A percentile compares a stretch with the other conserved stretches of the same genome.
Evolutionary conservation across 2,113 vertebrate genomes (phyloP).

Genomic region (Oncorhynchus kisutch): DNA sequence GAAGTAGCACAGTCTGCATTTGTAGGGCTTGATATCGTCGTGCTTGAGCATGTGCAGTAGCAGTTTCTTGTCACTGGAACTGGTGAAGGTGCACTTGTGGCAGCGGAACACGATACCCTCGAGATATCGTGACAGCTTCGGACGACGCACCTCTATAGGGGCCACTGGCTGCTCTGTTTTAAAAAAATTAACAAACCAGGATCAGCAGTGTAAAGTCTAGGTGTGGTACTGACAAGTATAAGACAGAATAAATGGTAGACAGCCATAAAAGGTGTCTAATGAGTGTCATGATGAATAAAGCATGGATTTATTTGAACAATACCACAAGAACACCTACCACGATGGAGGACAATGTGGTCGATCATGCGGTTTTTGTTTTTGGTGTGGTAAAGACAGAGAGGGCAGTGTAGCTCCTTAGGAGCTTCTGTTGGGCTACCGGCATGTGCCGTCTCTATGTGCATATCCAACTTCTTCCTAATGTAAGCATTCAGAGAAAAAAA

Average conservation of each 20-base stretch:
- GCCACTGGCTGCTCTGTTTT: constrained; percentile 90
- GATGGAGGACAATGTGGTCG: constrained; percentile 95
- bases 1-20: constrained; percentile 97
- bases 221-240: neutral
- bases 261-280: neutral
- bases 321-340: constrained; percentile 75
- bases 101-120: constrained; percentile 95
- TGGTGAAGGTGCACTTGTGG: constrained; percentile 97
- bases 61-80: constrained; percentile 92
- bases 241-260: neutral
- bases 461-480: constrained; percentile 24
- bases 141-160: constrained; percentile 94
- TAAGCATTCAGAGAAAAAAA: neutral
- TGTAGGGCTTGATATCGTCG: constrained; percentile 91
- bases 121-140: constrained; percentile 94
- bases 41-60: constrained; percentile 96
- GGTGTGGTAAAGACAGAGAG: constrained; percentile 98
- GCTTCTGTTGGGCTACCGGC: constrained; percentile 80
- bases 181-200: neutral
- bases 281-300: neutral
- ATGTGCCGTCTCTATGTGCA: constrained; percentile 94
- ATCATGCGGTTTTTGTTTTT: constrained; percentile 98
- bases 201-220: neutral
- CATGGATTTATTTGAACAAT: neutral
- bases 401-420: constrained; percentile 92